Evolutionary conservation across 1,140 invertebrate genomes (phyloP).

Genomic region (Drosophila prosaltans): DNA sequence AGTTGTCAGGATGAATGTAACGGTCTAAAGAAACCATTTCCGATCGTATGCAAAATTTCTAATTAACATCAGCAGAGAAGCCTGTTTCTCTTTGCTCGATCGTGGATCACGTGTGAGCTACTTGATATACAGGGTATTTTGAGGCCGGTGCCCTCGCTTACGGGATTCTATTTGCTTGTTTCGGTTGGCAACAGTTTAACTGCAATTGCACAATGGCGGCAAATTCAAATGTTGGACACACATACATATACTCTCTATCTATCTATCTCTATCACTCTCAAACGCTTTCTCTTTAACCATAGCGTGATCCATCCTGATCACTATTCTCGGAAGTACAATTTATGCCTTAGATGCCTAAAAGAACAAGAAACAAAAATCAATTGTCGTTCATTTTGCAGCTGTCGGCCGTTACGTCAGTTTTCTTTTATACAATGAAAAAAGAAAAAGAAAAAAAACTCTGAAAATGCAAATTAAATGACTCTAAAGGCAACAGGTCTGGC

Average conservation of each 20-base stretch:
- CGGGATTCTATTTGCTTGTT: background rate
- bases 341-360: background rate
- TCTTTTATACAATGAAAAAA: constrained; percentile 54
- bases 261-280: background rate
- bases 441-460: constrained; percentile 13
- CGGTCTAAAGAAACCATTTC: background rate
- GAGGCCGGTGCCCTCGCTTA: background rate
- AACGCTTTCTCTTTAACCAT: background rate
- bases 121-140: background rate
- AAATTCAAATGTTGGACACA: background rate
- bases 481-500: constrained; percentile 59
- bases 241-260: background rate
- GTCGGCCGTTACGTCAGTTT: constrained; percentile 37
- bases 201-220: constrained; percentile 5
- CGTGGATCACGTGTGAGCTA: too few species aligned
- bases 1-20: background rate
- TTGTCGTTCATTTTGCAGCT: constrained; percentile 14
- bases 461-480: constrained; percentile 38
- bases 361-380: background rate
- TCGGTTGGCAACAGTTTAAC: background rate
- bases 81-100: too few species aligned
- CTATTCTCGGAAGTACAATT: constrained; percentile 4
- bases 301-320: constrained; percentile 1
- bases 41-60: too few species aligned
- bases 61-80: too few species aligned